A percentile compares a stretch with the other conserved stretches of the same genome.
phyloP scores from a whole-genome alignment of 2,888 invertebrate genomes.

The Muschampia plurimacula region DNA sequence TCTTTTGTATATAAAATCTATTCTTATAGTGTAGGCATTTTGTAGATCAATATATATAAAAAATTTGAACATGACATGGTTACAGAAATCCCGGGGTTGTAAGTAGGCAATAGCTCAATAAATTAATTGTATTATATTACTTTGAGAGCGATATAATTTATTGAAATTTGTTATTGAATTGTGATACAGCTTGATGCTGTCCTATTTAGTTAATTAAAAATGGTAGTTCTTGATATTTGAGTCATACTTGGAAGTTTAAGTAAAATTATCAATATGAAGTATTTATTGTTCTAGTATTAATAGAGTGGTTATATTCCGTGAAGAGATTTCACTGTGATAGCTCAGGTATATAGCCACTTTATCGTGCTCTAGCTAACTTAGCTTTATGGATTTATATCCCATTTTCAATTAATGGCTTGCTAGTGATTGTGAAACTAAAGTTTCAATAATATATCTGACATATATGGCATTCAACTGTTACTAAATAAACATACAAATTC shows the following conservation, averaged over 20 bases:
- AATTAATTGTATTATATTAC: conserved; percentile 62
- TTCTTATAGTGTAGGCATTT: conserved; percentile 55
- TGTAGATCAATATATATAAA: conserved; percentile 50
- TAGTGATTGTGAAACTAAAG: too few relatives aligned
- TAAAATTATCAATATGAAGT: conserved; percentile 69
- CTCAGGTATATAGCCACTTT: background rate
- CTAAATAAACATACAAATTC: background rate
- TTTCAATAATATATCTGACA: too few relatives aligned
- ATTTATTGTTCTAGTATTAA: conserved; percentile 63
- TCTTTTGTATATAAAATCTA: conserved; percentile 71
- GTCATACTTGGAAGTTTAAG: conserved; percentile 65
- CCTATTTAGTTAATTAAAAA: conserved; percentile 62
- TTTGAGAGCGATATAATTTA: conserved; percentile 69
- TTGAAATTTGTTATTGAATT: conserved; percentile 69
- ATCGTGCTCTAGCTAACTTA: too few relatives aligned
- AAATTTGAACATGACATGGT: conserved; percentile 70
- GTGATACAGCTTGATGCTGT: conserved; percentile 79
- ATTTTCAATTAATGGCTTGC: too few relatives aligned
- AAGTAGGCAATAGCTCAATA: conserved; percentile 81
- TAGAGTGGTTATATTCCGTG: conserved; percentile 40
- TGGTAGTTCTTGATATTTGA: conserved; percentile 69
- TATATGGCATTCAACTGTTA: too few relatives aligned
- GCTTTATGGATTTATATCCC: too few relatives aligned
- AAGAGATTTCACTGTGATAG: background rate
- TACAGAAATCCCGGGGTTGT: conserved; percentile 82